Evolutionary conservation across 92 coral and sea anemone species (phyloP).

Genomic region (Porites rus): DNA sequence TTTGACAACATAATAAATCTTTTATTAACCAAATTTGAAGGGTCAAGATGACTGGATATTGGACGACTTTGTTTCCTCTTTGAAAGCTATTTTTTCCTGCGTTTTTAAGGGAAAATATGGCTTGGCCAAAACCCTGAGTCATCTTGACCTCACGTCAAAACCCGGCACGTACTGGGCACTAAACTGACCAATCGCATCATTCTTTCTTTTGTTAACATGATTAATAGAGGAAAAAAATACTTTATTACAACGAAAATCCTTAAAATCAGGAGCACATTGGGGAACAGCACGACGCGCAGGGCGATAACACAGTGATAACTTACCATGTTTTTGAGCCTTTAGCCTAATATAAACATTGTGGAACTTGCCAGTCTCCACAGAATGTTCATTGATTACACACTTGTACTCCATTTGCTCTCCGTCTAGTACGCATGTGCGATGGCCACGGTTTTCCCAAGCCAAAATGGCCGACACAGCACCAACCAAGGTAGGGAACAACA

Average conservation of each 20-base stretch:
- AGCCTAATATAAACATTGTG: slow-evolving; percentile 91
- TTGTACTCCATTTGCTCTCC: slow-evolving; percentile 53
- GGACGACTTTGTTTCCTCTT: no score
- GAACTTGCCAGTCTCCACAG: slow-evolving; percentile 74
- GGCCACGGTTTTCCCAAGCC: slow-evolving; percentile 96
- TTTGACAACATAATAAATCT: no score
- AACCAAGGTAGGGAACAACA: slow-evolving; percentile 70
- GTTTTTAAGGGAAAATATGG: no score
- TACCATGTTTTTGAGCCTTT: slow-evolving; percentile 96
- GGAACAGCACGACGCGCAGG: not conserved
- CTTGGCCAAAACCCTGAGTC: no score
- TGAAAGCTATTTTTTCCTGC: no score
- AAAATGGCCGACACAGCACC: slow-evolving; percentile 73
- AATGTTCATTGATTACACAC: slow-evolving; percentile 69
- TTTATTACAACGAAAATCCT: not conserved
- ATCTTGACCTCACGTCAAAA: no score
- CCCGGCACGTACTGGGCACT: no score
- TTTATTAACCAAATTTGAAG: no score
- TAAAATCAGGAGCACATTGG: not conserved
- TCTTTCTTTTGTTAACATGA: no score
- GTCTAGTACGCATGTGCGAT: slow-evolving; percentile 83
- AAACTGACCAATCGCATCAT: no score
- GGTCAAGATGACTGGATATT: no score
- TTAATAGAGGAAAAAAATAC: no score
- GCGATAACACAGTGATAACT: not conserved